Percentiles rank a stretch among this genome's conserved stretches.
phyloP scores from a whole-genome alignment of 2,797 vertebrate species.

The Chiroxiphia lanceolata region DNA sequence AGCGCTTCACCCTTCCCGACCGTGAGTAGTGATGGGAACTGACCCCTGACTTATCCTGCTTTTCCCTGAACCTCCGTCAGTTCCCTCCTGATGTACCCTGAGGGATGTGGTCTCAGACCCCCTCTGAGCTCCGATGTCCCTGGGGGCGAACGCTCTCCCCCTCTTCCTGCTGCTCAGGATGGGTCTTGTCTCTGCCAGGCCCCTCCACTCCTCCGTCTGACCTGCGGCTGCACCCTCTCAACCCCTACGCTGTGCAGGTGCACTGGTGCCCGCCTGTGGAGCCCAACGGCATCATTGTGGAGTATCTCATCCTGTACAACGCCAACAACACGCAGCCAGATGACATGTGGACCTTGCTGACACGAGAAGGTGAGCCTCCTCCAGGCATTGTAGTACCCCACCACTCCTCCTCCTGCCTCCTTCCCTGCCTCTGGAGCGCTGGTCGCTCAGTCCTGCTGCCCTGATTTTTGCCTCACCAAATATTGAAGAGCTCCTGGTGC shows the following conservation, averaged over 20 bases:
- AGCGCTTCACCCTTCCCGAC: constrained; percentile 90
- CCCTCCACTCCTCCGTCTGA: constrained; percentile 91
- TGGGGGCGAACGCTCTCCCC: not conserved
- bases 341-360: constrained; percentile 88
- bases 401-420: not conserved
- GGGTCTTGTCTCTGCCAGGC: constrained; percentile 71
- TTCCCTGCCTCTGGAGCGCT: not conserved
- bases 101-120: not conserved
- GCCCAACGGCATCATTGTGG: constrained; percentile 89
- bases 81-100: not conserved
- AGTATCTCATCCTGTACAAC: constrained; percentile 89
- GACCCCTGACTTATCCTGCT: not conserved
- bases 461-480: not conserved
- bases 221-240: constrained; percentile 86
- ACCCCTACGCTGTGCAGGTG: constrained; percentile 87
- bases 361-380: constrained; percentile 83
- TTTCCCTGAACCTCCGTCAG: not conserved
- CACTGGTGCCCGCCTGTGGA: constrained; percentile 93
- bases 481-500: not conserved
- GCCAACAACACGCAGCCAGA: constrained; percentile 87
- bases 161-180: not conserved
- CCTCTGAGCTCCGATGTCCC: not conserved
- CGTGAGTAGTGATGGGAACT: constrained; percentile 78
- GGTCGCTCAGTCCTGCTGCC: not conserved
- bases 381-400: not conserved